Conservation (phyloP, 2,888 invertebrate species). For the Meteorus colon region DNA sequence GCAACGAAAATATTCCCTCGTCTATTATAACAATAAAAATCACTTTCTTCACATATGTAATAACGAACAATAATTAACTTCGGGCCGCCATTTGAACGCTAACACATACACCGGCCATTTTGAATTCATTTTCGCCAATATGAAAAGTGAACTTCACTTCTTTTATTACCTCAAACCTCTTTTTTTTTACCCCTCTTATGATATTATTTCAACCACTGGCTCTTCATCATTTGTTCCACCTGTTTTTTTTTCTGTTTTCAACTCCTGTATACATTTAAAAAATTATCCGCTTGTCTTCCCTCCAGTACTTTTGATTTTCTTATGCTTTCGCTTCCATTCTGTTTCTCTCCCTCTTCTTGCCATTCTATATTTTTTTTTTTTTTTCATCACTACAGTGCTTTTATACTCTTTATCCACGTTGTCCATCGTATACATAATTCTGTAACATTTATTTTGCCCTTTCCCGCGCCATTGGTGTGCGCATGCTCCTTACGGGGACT, state of each 20-base stretch:
- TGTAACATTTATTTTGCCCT: slow-evolving; percentile 71
- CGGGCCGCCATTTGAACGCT: slow-evolving; percentile 68
- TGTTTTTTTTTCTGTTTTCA: slow-evolving; percentile 44
- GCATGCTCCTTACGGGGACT: slow-evolving; percentile 23
- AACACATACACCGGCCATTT: slow-evolving; percentile 65
- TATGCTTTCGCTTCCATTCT: background rate
- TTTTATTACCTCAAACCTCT: slow-evolving; percentile 31
- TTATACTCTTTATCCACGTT: slow-evolving; percentile 38
- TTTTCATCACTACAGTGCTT: slow-evolving; percentile 9
- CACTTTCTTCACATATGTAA: slow-evolving; percentile 37
- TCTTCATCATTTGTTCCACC: slow-evolving; percentile 50
- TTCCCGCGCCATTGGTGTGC: slow-evolving; percentile 56
- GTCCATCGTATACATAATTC: slow-evolving; percentile 57
- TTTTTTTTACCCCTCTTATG: slow-evolving; percentile 60
- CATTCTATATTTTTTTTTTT: background rate
- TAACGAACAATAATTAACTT: slow-evolving; percentile 60
- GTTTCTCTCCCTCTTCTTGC: slow-evolving; percentile 10
- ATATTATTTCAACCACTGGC: slow-evolving; percentile 46
- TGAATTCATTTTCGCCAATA: slow-evolving; percentile 72
- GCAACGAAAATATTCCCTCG: background rate
- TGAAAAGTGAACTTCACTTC: slow-evolving; percentile 49
- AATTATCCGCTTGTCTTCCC: slow-evolving; percentile 35
- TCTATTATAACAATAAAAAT: background rate
- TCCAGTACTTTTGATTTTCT: slow-evolving; percentile 19
- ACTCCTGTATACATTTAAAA: background rate